These are phyloP conservation scores for Neogobius melanostomus DNA, from an alignment of 2,113 vertebrate genomes.

Conservation along the genomic window DNA sequence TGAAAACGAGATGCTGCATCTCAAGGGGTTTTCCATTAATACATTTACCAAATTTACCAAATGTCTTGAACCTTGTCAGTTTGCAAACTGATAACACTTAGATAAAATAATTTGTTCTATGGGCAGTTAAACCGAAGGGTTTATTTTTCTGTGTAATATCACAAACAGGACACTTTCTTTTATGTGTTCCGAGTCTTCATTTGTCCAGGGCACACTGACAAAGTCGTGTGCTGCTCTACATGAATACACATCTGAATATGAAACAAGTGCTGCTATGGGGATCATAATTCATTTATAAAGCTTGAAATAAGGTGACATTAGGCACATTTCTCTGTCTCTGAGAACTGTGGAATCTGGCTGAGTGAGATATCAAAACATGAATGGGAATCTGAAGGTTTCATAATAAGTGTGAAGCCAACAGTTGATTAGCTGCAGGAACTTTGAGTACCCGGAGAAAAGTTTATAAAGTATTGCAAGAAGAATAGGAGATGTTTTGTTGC, in stretches of 20 bases:
- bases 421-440: neutral
- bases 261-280: neutral
- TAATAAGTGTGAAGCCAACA: neutral
- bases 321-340: neutral
- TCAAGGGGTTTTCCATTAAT: no score
- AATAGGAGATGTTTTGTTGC: slow-evolving; percentile 1
- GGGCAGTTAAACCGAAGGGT: no score
- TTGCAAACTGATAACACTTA: no score
- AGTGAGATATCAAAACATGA: neutral
- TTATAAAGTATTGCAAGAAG: neutral
- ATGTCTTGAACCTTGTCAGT: no score
- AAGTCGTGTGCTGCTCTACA: neutral
- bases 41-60: no score
- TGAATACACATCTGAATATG: neutral
- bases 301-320: neutral
- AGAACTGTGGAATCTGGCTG: neutral
- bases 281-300: neutral
- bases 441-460: neutral
- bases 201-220: neutral
- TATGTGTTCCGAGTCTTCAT: neutral
- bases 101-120: no score
- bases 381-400: neutral
- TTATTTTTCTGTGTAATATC: no score
- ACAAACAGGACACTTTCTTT: neutral
- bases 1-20: no score